Conservation (phyloP, 2,113 vertebrate species). For the Pachyramphus minor region DNA sequence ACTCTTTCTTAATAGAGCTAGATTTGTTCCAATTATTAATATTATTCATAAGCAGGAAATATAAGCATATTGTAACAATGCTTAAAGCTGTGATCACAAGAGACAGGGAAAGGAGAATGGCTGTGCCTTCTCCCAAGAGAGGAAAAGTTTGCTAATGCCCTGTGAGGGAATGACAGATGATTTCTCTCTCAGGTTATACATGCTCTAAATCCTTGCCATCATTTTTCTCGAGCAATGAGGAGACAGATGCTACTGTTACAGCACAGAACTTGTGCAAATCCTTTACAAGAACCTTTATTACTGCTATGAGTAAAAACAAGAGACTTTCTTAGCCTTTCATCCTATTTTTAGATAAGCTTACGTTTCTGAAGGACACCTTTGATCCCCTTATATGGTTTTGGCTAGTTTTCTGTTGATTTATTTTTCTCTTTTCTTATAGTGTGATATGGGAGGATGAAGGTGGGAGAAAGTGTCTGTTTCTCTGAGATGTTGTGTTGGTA, state of each 20-base stretch:
- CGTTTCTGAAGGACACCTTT: background rate
- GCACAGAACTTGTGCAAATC: background rate
- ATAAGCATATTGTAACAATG: background rate
- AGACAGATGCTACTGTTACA: constrained; percentile 20
- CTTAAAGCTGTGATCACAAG: background rate
- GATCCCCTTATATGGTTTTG: background rate
- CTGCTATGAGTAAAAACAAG: background rate
- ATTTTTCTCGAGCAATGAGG: background rate
- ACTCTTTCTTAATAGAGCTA: background rate
- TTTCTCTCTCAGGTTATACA: constrained; percentile 31
- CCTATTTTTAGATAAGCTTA: constrained; percentile 31
- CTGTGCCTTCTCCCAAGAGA: background rate
- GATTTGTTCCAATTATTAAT: background rate
- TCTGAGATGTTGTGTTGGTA: background rate
- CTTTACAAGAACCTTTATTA: constrained; percentile 22
- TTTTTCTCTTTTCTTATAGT: background rate
- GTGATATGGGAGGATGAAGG: background rate
- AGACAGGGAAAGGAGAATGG: background rate
- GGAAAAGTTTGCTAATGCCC: background rate
- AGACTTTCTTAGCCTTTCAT: background rate
- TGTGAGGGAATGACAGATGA: background rate
- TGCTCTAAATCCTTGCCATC: background rate
- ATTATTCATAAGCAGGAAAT: background rate
- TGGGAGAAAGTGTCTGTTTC: constrained; percentile 13
- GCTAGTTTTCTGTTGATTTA: background rate